Conservation (phyloP, 2,888 invertebrate genomes). For the Hipparchia sbordonii region DNA sequence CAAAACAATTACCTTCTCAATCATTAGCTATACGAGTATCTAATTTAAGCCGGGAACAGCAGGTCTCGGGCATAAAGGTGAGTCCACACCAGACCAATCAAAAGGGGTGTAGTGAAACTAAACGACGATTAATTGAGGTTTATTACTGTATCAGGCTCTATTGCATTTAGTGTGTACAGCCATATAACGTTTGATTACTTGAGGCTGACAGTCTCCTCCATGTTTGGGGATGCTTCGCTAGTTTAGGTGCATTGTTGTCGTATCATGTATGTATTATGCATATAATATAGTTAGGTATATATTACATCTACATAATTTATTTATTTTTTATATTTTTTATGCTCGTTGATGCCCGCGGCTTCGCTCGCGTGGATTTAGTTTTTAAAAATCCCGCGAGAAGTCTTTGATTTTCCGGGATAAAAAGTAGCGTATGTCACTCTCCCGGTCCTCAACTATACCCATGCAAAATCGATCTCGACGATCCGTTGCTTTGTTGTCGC, state of each 20-base stretch:
- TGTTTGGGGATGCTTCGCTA: neutral
- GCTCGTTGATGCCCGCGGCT: too few species aligned
- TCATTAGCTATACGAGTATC: constrained; percentile 9
- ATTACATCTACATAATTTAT: too few species aligned
- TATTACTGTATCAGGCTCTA: constrained; percentile 2
- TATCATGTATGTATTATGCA: too few species aligned
- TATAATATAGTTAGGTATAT: too few species aligned
- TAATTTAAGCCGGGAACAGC: neutral
- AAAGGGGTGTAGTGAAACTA: constrained; percentile 1
- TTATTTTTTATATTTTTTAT: too few species aligned
- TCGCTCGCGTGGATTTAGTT: too few species aligned
- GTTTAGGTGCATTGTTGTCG: neutral
- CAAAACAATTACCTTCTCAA: constrained; percentile 12
- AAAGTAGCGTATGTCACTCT: too few species aligned
- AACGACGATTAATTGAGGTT: constrained; percentile 13
- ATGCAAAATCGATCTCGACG: too few species aligned
- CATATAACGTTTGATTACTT: neutral
- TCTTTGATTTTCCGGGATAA: too few species aligned
- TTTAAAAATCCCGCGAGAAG: too few species aligned
- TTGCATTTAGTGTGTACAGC: constrained; percentile 2
- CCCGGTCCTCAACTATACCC: too few species aligned
- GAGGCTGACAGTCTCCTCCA: neutral
- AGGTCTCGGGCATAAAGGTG: neutral
- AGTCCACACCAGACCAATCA: neutral
- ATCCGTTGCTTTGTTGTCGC: too few species aligned